These are phyloP conservation scores for Drosophila testacea DNA, from an alignment of 2,888 invertebrate genomes.

Conservation along the genomic window DNA sequence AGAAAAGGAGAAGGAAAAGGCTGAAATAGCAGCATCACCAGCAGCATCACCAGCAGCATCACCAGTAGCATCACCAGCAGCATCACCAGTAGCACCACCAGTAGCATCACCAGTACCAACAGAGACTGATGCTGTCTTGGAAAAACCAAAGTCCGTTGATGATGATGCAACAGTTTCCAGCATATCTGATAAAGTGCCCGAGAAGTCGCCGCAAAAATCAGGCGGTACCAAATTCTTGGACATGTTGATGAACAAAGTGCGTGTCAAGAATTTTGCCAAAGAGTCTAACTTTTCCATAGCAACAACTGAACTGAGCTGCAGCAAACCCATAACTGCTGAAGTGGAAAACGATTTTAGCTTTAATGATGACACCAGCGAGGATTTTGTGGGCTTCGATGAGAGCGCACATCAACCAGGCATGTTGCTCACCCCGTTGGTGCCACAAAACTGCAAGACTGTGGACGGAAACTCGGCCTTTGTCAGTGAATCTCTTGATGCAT, in stretches of 20 bases:
- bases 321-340: neutral
- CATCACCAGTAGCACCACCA: neutral
- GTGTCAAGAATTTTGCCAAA: slow-evolving; percentile 62
- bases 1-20: neutral
- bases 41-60: too few relatives aligned
- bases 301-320: neutral
- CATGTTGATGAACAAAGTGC: slow-evolving; percentile 82
- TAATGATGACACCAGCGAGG: slow-evolving; percentile 63
- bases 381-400: slow-evolving; percentile 84
- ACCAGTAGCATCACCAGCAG: neutral
- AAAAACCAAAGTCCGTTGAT: neutral
- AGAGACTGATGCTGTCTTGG: neutral
- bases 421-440: slow-evolving; percentile 83
- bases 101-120: neutral
- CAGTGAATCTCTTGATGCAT: slow-evolving; percentile 86
- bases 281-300: slow-evolving; percentile 33
- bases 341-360: slow-evolving; percentile 1
- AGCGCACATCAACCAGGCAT: slow-evolving; percentile 82
- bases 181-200: neutral
- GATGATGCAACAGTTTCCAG: neutral
- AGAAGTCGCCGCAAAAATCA: slow-evolving; percentile 29
- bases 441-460: slow-evolving; percentile 56
- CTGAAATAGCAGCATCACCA: neutral
- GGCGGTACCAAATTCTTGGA: slow-evolving; percentile 79
- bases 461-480: slow-evolving; percentile 85